Evolutionary conservation across 2,797 vertebrate species (phyloP).

Genomic region (Darevskia nairensis): DNA sequence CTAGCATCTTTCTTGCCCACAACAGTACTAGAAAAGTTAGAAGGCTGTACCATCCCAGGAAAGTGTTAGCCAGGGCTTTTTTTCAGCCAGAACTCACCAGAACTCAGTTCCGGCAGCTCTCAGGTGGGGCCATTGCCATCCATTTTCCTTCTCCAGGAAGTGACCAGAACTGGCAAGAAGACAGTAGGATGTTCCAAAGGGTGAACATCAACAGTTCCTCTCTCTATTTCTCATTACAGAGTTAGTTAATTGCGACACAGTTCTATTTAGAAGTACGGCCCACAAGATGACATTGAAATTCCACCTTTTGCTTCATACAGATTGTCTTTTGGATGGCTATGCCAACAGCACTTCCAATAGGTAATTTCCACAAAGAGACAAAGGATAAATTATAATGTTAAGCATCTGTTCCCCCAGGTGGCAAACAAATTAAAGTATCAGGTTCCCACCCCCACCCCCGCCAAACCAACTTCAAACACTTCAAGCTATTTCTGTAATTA

Average conservation of each 20-base stretch:
- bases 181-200: background rate
- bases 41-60: background rate
- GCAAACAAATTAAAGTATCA: constrained; percentile 34
- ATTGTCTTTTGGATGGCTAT: constrained; percentile 50
- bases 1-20: background rate
- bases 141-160: background rate
- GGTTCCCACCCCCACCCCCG: constrained; percentile 17
- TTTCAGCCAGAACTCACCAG: too few species aligned
- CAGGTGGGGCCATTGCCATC: too few species aligned
- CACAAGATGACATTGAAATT: background rate
- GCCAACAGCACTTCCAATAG: constrained; percentile 48
- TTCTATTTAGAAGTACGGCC: background rate
- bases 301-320: constrained; percentile 26
- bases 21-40: background rate
- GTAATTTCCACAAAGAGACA: constrained; percentile 45
- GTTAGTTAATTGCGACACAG: background rate
- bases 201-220: background rate
- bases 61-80: background rate
- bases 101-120: too few species aligned
- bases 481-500: constrained; percentile 58
- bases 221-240: background rate
- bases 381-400: background rate
- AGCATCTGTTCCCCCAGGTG: constrained; percentile 17
- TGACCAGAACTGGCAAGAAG: background rate
- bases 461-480: constrained; percentile 58